phyloP scores from a whole-genome alignment of 2,888 invertebrate species.

The Sisyra nigra region DNA sequence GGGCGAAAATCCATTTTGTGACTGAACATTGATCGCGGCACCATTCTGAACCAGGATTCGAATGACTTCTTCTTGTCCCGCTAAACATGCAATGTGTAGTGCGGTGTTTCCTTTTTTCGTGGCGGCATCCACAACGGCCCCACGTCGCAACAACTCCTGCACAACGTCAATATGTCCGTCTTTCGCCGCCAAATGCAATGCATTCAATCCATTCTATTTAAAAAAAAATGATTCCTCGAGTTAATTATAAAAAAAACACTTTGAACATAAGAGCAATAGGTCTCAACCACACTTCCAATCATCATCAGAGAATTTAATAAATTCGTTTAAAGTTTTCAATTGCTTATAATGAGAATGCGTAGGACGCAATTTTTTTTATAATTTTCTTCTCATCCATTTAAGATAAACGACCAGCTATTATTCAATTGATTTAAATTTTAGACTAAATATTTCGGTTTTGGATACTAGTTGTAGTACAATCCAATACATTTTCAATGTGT shows the following conservation, averaged over 20 bases:
- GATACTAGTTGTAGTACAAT: no score
- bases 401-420: neutral
- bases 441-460: no score
- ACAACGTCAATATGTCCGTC: constrained; percentile 94
- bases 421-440: no score
- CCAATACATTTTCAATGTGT: no score
- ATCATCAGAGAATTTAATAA: neutral
- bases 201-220: constrained; percentile 88
- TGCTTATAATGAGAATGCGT: constrained; percentile 1
- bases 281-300: no score
- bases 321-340: neutral
- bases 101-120: constrained; percentile 97
- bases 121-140: constrained; percentile 86
- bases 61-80: constrained; percentile 90
- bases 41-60: constrained; percentile 78
- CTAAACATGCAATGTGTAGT: constrained; percentile 93
- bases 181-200: constrained; percentile 91
- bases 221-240: constrained; percentile 7
- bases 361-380: constrained; percentile 1
- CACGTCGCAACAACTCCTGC: constrained; percentile 73
- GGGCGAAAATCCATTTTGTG: constrained; percentile 94
- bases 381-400: neutral
- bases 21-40: constrained; percentile 92
- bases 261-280: no score
- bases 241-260: no score